Base-by-base conservation (phyloP, 1,140 invertebrate genomes). In the Leptopilina boulardi region DNA sequence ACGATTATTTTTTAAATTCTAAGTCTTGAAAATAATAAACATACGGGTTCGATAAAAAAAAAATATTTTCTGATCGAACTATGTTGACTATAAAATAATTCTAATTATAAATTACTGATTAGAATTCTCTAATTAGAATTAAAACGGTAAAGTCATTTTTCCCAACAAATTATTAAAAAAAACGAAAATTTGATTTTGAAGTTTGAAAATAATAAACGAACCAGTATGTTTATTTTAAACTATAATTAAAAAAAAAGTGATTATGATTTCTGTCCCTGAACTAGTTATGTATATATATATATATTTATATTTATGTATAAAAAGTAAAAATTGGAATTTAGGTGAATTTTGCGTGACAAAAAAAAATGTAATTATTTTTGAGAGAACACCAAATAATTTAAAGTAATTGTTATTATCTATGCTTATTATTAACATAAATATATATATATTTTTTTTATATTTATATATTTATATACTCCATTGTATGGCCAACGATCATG, bases 401-500 rank as follows among this genome's bases (percentile, higher is more conserved):
- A n/a, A 81, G 80, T 87, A 84, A 80, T 81, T 75, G 79, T 80
- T 83, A 85, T 80, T 84, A 85, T 41, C 83, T 87, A 88, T 78
- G 83, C 87, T 90, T 89, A 89, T 72, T 38, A 80, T 89, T 89
- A 89, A 89, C 87, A 89, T 89, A 89, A 88, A 89, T 89, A 89
- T 89, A 88, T 88, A 81, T 87, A 80, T 85, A 81, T 86, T 82
- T 84, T n/a, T 72, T 84, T 82, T 85, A 81, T 85, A 81, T 59
- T 86, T 86, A 87, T 87, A 86, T 84, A 84, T 87, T 84, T 85
- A 86, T 90, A 87, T 89, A 88, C 86, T 88, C 87, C 87, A 89
- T 89, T 89, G 86, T 90, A 90, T 90, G 89, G 89, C 87, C 87
- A 90, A 90, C 86, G 88, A 90, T 90, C 87, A 90, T 90, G 87